These are phyloP conservation scores for Ataeniobius toweri DNA, from an alignment of 2,797 vertebrate species.

Conservation along the genomic window DNA sequence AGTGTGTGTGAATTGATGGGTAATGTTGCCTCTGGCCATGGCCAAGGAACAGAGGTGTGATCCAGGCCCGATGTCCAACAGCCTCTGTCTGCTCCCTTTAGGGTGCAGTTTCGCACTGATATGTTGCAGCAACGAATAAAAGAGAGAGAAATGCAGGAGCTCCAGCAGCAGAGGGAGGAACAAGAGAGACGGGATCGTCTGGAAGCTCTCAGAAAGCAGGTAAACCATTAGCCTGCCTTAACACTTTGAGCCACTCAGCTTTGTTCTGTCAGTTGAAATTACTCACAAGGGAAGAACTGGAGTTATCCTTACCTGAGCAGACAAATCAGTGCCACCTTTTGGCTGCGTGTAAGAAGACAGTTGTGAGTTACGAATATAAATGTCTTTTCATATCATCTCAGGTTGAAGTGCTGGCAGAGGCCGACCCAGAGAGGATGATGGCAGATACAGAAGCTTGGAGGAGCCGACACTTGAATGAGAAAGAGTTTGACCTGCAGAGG, in stretches of 20 bases:
- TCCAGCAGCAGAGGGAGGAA: constrained; percentile 73
- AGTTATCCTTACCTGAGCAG: constrained; percentile 21
- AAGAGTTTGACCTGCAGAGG: constrained; percentile 83
- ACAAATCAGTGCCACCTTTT: constrained; percentile 71
- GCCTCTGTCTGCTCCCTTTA: constrained; percentile 60
- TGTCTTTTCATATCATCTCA: constrained; percentile 50
- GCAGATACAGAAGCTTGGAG: constrained; percentile 86
- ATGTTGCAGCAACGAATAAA: constrained; percentile 73
- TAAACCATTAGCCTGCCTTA: constrained; percentile 64
- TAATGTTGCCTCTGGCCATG: constrained; percentile 31
- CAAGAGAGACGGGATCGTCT: constrained; percentile 78
- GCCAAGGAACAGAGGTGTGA: constrained; percentile 33
- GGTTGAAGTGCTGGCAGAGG: constrained; percentile 84
- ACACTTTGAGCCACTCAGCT: constrained; percentile 32
- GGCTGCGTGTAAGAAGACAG: constrained; percentile 41
- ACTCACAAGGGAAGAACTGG: constrained; percentile 13
- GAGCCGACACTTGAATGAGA: constrained; percentile 72
- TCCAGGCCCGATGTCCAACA: constrained; percentile 41
- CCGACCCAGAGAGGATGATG: constrained; percentile 89
- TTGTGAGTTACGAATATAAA: not conserved
- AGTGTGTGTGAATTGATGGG: constrained; percentile 57
- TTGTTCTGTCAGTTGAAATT: constrained; percentile 35
- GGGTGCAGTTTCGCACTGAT: constrained; percentile 85
- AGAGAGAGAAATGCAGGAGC: constrained; percentile 75
- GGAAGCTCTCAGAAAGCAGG: constrained; percentile 87